Evolutionary conservation across 2,888 invertebrate species (phyloP).

Genomic region (Drosophila nr. fundita): DNA sequence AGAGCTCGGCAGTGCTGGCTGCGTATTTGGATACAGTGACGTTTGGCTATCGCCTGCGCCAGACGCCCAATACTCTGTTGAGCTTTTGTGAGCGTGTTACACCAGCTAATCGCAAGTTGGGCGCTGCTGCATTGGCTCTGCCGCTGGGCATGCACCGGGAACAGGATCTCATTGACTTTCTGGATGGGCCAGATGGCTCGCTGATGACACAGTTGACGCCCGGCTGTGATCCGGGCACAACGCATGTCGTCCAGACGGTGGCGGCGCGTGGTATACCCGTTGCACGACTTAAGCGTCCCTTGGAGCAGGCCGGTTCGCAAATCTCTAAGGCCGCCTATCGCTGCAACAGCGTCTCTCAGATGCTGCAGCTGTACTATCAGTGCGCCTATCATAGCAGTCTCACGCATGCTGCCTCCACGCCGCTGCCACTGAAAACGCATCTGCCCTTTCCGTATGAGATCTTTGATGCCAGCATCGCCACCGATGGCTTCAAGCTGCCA

Average conservation of each 20-base stretch:
- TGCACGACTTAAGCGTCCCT: conserved; percentile 88
- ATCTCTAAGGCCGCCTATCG: conserved; percentile 89
- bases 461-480: conserved; percentile 87
- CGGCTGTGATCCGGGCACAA: conserved; percentile 88
- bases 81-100: conserved; percentile 90
- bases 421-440: conserved; percentile 87
- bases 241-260: conserved; percentile 90
- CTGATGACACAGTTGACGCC: conserved; percentile 90
- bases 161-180: conserved; percentile 90
- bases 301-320: conserved; percentile 86
- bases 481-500: conserved; percentile 86
- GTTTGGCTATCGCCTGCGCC: conserved; percentile 90
- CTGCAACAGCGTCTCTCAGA: conserved; percentile 90
- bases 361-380: conserved; percentile 91
- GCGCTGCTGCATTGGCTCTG: conserved; percentile 88
- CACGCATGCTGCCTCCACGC: conserved; percentile 88
- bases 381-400: conserved; percentile 89
- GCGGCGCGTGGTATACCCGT: conserved; percentile 91
- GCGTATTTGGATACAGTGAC: conserved; percentile 93
- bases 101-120: conserved; percentile 90
- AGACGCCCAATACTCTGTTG: conserved; percentile 86
- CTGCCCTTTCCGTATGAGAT: conserved; percentile 90
- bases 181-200: conserved; percentile 87
- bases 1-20: conserved; percentile 93
- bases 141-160: conserved; percentile 90